Evolutionary conservation across 2,113 vertebrate genomes (phyloP).

Genomic region (Oceanodroma tethys): DNA sequence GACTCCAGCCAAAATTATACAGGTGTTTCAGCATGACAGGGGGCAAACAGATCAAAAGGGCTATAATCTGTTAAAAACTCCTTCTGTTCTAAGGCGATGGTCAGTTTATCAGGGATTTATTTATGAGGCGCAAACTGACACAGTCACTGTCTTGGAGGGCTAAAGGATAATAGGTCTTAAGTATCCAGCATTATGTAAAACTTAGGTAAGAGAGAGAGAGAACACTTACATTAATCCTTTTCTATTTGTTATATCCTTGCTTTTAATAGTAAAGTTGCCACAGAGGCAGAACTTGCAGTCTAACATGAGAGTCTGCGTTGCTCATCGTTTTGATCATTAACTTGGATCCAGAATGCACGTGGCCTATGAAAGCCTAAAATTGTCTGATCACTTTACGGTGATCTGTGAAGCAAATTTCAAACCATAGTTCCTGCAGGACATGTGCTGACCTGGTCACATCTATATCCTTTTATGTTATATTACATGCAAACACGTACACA

Average conservation of each 20-base stretch:
- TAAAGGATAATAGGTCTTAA: neutral
- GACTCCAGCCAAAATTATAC: neutral
- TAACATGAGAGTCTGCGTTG: accelerated
- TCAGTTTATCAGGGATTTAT: neutral
- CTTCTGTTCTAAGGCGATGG: neutral
- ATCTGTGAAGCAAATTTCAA: neutral
- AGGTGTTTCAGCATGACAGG: neutral
- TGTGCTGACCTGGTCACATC: neutral
- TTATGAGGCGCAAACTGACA: neutral
- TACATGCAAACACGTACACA: neutral
- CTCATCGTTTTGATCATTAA: accelerated
- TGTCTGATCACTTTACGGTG: neutral
- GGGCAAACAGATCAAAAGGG: neutral
- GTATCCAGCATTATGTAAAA: neutral
- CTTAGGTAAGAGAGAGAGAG: neutral
- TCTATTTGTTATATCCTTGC: neutral
- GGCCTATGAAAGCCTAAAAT: neutral
- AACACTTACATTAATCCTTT: neutral
- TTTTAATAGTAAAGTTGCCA: neutral
- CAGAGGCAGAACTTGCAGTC: neutral
- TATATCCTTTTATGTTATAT: no score
- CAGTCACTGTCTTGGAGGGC: neutral
- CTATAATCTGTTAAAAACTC: neutral
- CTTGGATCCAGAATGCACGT: neutral
- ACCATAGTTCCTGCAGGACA: neutral